phyloP scores from a whole-genome alignment of 2,797 vertebrate species.

The Antrozous pallidus region DNA sequence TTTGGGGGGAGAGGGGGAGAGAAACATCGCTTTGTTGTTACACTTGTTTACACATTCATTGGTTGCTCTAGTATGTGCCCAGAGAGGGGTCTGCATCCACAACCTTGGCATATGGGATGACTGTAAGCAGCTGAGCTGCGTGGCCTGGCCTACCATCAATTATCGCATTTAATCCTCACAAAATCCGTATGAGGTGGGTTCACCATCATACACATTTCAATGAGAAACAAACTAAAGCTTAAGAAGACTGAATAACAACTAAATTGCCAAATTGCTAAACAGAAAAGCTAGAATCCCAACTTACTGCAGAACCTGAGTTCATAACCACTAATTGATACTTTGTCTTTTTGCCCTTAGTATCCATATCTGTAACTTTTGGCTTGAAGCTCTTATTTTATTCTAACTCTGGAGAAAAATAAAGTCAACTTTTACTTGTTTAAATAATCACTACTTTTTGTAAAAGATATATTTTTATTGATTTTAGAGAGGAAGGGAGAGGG shows the following conservation, averaged over 20 bases:
- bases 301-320: background rate
- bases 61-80: background rate
- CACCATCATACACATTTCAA: background rate
- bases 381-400: conserved; percentile 1
- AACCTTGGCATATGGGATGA: background rate
- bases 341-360: background rate
- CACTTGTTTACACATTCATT: background rate
- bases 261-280: background rate
- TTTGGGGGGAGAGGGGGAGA: background rate
- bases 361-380: background rate
- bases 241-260: background rate
- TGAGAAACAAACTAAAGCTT: background rate
- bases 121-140: background rate
- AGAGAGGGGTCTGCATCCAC: background rate
- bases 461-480: no score
- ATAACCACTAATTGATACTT: conserved; percentile 16
- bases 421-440: conserved; percentile 11
- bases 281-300: background rate
- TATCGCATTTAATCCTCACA: background rate
- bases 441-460: background rate
- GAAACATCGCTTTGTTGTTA: background rate
- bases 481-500: no score
- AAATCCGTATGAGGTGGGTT: background rate
- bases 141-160: background rate
- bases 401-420: conserved; percentile 18